Conservation (phyloP, 2,113 vertebrate species). For the Prunella fulvescens region DNA sequence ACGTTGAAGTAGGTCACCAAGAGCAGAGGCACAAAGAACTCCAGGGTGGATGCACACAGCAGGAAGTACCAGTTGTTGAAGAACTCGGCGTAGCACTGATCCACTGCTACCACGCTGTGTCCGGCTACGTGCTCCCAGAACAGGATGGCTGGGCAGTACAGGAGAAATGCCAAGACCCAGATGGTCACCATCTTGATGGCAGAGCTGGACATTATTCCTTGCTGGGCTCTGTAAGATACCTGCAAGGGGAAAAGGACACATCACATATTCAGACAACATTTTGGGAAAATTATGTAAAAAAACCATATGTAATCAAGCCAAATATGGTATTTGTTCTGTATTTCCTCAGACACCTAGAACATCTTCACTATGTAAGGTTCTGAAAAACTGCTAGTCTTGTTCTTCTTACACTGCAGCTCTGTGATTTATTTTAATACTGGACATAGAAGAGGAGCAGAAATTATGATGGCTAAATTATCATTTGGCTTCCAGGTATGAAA, state of each 20-base stretch:
- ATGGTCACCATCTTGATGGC: constrained; percentile 79
- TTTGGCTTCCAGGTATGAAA: neutral
- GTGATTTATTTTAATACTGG: neutral
- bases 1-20: constrained; percentile 86
- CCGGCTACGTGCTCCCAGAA: constrained; percentile 68
- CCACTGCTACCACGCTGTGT: neutral
- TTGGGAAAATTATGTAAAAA: neutral
- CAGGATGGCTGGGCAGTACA: constrained; percentile 85
- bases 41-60: constrained; percentile 79
- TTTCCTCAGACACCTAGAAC: neutral
- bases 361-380: neutral
- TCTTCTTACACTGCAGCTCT: neutral
- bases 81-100: constrained; percentile 78
- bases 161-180: constrained; percentile 86
- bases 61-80: constrained; percentile 84
- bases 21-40: constrained; percentile 85
- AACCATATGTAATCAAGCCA: neutral
- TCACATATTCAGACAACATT: neutral
- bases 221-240: constrained; percentile 83
- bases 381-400: neutral
- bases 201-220: constrained; percentile 69
- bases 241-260: neutral
- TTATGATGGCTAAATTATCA: neutral
- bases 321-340: neutral
- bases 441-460: neutral